Percentiles rank a stretch among this genome's conserved stretches.
Evolutionary conservation across 1,140 invertebrate genomes (phyloP).

Genomic region (Zaprionus nigranus): DNA sequence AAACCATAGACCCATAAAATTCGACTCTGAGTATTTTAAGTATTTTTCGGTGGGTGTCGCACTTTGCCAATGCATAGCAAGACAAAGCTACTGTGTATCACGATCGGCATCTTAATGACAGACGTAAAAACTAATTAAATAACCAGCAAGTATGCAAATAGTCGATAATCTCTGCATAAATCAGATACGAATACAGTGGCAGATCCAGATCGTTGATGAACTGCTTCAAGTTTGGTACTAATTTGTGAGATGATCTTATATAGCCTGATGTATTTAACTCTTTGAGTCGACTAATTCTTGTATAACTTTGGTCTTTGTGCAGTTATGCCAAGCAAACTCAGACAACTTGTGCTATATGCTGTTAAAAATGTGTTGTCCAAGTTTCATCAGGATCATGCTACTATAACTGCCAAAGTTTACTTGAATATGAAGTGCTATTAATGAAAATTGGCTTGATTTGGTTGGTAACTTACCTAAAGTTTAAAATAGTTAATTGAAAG

Average conservation of each 20-base stretch:
- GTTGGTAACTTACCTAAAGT: fast-evolving
- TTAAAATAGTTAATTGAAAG: no score
- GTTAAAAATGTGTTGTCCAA: background rate
- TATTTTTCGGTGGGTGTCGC: background rate
- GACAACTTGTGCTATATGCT: no score
- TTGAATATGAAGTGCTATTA: background rate
- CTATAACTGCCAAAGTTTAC: background rate
- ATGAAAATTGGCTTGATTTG: background rate
- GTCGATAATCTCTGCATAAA: background rate
- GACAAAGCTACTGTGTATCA: background rate
- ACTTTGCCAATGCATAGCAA: background rate
- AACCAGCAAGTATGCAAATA: background rate
- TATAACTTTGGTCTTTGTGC: background rate
- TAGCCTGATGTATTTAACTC: no score
- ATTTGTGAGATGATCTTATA: no score
- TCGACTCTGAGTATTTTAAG: background rate
- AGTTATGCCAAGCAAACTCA: background rate
- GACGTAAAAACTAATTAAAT: background rate
- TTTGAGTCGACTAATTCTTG: conserved; percentile 26
- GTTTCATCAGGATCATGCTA: background rate
- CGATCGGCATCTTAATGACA: conserved; percentile 4
- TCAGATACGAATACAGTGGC: background rate
- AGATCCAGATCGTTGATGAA: conserved; percentile 60
- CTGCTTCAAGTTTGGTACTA: conserved; percentile 27
- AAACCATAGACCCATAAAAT: background rate